Conservation (phyloP, 37 sponge, comb jelly and placozoan species). For the Eunapius fragilis region DNA sequence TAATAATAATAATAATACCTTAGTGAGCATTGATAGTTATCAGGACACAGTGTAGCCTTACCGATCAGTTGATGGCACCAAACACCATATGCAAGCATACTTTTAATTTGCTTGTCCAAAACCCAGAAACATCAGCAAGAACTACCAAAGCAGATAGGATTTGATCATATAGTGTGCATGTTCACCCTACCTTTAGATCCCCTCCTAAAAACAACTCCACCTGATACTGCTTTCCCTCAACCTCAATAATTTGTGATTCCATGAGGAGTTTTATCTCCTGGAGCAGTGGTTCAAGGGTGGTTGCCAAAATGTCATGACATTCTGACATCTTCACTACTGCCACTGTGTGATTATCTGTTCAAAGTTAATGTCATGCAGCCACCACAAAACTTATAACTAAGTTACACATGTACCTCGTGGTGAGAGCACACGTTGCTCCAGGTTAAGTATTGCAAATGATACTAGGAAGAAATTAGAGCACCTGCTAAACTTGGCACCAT, state of each 20-base stretch:
- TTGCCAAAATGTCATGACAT: background rate
- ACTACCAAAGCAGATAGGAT: background rate
- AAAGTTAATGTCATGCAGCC: too few relatives aligned
- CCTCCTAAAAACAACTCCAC: background rate
- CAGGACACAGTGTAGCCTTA: too few relatives aligned
- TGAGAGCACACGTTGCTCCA: constrained; percentile 1
- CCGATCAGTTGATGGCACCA: background rate
- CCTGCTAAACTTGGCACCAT: constrained; percentile 27
- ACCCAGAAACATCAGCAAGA: background rate
- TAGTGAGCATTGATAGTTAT: background rate
- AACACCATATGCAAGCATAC: background rate
- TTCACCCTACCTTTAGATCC: background rate
- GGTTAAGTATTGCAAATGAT: constrained; percentile 8
- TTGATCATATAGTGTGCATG: background rate
- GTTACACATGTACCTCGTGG: too few relatives aligned
- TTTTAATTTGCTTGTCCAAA: background rate
- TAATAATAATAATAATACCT: background rate
- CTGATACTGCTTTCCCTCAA: background rate
- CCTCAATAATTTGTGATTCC: background rate
- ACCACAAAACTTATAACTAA: too few relatives aligned
- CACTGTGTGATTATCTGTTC: background rate
- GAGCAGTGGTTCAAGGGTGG: background rate
- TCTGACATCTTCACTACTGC: background rate
- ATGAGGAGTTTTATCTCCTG: background rate
- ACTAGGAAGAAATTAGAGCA: constrained; percentile 15